A percentile compares a stretch with the other conserved stretches of the same genome.
Conservation (phyloP, 2,113 vertebrate genomes). For the Ornithorhynchus anatinus region DNA sequence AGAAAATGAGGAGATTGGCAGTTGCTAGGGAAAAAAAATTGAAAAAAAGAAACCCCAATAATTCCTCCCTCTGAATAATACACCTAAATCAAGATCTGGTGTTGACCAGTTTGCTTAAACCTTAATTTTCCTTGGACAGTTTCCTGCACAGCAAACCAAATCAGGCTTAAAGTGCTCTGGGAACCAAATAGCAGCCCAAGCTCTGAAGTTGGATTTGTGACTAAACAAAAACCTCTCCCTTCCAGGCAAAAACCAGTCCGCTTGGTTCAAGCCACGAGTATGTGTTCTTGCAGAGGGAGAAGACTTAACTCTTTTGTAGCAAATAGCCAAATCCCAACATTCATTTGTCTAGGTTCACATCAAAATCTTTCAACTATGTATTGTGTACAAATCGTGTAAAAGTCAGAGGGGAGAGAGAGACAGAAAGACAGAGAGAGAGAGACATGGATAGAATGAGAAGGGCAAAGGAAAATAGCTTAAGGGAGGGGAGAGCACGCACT, state of each 20-base stretch:
- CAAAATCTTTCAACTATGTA: too few species aligned
- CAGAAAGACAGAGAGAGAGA: too few species aligned
- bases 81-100: slow-evolving; percentile 1
- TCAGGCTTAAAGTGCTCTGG: slow-evolving; percentile 15
- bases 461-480: too few species aligned
- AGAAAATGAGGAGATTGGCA: not conserved
- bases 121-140: slow-evolving; percentile 6
- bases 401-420: too few species aligned
- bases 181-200: slow-evolving; percentile 16
- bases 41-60: too few species aligned
- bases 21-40: too few species aligned
- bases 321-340: slow-evolving; percentile 29
- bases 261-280: slow-evolving; percentile 13
- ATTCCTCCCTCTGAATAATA: too few species aligned
- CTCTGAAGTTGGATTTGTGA: slow-evolving; percentile 23
- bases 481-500: too few species aligned
- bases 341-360: slow-evolving; percentile 31
- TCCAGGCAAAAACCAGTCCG: slow-evolving; percentile 17
- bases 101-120: slow-evolving; percentile 18
- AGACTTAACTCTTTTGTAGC: slow-evolving; percentile 28
- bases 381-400: too few species aligned
- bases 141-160: slow-evolving; percentile 15
- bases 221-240: slow-evolving; percentile 39
- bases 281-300: slow-evolving; percentile 31
- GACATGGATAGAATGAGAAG: too few species aligned